Evolutionary conservation across 2,797 vertebrate species (phyloP), one percentile per base, ranked within the genome.

Genomic region (Chrysocyon brachyurus): DNA sequence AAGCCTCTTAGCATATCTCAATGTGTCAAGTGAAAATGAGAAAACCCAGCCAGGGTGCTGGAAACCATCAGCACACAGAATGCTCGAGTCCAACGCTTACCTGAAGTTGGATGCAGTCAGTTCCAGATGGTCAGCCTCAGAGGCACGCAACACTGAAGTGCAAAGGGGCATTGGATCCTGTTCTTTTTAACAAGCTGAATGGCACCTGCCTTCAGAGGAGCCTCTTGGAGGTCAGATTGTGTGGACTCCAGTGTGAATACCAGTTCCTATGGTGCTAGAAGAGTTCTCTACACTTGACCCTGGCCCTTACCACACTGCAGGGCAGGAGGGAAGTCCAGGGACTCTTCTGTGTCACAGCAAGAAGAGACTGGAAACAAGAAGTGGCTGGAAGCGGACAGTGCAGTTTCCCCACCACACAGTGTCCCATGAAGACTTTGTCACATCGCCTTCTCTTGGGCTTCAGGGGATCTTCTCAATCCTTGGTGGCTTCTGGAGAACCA

Each of bases 1-100:
- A 86, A 91, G 54, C 57, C 57, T 90, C 90, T 93, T 57, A 88
- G 77, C 61, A 16, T 36, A 78, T 61, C 31, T 75, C 68, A 73
- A 3, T 21, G 19, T 40, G 72, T 31, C 3, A 12, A 56, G 10
- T 21, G 7, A 40, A 95, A 87, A 90, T 59, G 28, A 82, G 84
- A 90, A 96, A 96, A 82, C 8, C 14, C 66, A 70, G 16, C 49
- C n/a, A 75, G 16, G 36, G 40, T 21, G 1, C 56, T 84, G 28
- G 92, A 92, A 96, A 86, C 31, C 56, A 70, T 77, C 79, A 14
- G 12, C 19, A 26, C 6, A 11, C 17, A 28, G 70, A 86, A 70
- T 7, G 19, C 28, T 85, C 4, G 12, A 66, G 81, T 56, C 19
- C 54, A 56, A 52, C 17, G 19, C 59, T 70, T 70, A 1, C 28